These are phyloP conservation scores for Propsilocerus akamusi DNA, from an alignment of 1,140 invertebrate genomes.

Conservation along the genomic window DNA sequence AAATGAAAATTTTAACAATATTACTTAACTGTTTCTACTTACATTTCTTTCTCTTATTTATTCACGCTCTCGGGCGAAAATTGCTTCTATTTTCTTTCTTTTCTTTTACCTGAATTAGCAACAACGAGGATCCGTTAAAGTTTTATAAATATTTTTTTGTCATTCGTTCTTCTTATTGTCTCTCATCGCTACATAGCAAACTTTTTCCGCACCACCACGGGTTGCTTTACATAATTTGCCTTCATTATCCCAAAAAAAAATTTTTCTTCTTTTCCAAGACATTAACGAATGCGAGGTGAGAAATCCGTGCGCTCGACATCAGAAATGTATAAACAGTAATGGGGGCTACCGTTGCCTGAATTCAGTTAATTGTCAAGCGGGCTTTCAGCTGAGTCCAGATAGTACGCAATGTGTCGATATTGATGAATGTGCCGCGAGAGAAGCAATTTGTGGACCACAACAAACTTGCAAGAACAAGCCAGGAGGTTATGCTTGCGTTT, in stretches of 20 bases:
- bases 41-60: not conserved
- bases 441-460: slow-evolving; percentile 42
- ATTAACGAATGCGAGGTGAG: slow-evolving; percentile 25
- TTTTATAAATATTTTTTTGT: too few species aligned
- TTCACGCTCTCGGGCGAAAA: not conserved
- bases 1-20: not conserved
- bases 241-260: too few species aligned
- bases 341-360: slow-evolving; percentile 35
- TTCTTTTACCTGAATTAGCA: too few species aligned
- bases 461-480: slow-evolving; percentile 55
- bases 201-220: not conserved
- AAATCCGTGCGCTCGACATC: slow-evolving; percentile 22
- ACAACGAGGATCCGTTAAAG: not conserved
- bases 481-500: slow-evolving; percentile 57
- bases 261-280: slow-evolving; percentile 15
- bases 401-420: slow-evolving; percentile 33
- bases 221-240: not conserved
- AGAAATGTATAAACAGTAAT: slow-evolving; percentile 33
- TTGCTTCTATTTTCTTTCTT: not conserved
- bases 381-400: slow-evolving; percentile 24
- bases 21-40: not conserved
- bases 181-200: not conserved
- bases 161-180: not conserved
- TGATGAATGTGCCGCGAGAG: slow-evolving; percentile 46
- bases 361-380: slow-evolving; percentile 25